Evolutionary conservation across 1,140 invertebrate genomes (phyloP).

Genomic region (Oreohelix idahoensis): DNA sequence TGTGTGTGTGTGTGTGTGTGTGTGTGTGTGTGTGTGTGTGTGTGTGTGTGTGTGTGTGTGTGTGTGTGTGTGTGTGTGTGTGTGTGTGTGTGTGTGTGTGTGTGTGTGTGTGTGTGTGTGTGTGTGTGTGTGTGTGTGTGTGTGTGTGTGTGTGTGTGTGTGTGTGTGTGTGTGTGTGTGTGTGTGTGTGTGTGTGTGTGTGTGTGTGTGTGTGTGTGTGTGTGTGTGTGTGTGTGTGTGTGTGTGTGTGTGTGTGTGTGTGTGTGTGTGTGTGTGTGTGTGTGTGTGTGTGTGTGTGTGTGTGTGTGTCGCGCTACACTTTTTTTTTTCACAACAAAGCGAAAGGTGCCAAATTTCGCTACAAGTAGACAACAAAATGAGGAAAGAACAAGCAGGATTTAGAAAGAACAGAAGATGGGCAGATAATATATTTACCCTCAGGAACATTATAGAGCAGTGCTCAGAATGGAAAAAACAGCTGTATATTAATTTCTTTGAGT

Average conservation of each 20-base stretch:
- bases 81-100: conserved; percentile 20
- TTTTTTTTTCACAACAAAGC: too few species aligned
- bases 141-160: conserved; percentile 33
- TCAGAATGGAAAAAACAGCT: too few species aligned
- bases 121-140: conserved; percentile 28
- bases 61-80: neutral
- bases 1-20: too few species aligned
- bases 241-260: conserved; percentile 26
- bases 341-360: too few species aligned
- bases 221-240: conserved; percentile 24
- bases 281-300: conserved; percentile 14
- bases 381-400: too few species aligned
- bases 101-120: conserved; percentile 25
- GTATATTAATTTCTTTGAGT: too few species aligned
- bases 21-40: too few species aligned
- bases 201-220: conserved; percentile 12
- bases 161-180: conserved; percentile 20
- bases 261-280: conserved; percentile 21
- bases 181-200: conserved; percentile 24
- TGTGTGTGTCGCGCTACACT: too few species aligned
- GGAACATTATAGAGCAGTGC: too few species aligned
- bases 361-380: too few species aligned
- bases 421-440: too few species aligned
- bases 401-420: too few species aligned
- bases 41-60: neutral